Percentiles rank a stretch among this genome's conserved stretches.
Conservation (phyloP, 1,140 invertebrate genomes). For the Hycleus cichorii region DNA sequence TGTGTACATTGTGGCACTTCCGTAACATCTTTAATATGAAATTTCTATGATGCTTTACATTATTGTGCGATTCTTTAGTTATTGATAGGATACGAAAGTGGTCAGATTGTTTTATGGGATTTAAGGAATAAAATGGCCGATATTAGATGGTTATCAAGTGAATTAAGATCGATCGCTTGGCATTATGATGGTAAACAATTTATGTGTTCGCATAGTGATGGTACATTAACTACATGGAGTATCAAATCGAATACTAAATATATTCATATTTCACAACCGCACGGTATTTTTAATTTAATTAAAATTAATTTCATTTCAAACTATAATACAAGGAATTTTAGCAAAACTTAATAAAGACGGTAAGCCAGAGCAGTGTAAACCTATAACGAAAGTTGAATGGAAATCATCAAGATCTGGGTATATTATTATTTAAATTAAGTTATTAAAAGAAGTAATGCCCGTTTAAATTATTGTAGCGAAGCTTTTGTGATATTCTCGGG, state of each 20-base stretch:
- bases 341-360: slow-evolving; percentile 84
- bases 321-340: slow-evolving; percentile 38
- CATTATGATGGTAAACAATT: slow-evolving; percentile 98
- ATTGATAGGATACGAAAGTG: slow-evolving; percentile 93
- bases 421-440: slow-evolving; percentile 36
- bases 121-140: slow-evolving; percentile 75
- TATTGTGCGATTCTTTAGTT: slow-evolving; percentile 55
- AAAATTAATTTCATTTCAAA: neutral
- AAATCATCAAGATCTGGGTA: slow-evolving; percentile 83
- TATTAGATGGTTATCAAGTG: slow-evolving; percentile 68
- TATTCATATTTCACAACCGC: slow-evolving; percentile 75
- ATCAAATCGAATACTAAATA: slow-evolving; percentile 69
- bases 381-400: slow-evolving; percentile 93
- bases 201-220: slow-evolving; percentile 93
- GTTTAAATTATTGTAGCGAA: slow-evolving; percentile 53
- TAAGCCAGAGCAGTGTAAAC: slow-evolving; percentile 79
- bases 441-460: neutral
- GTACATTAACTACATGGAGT: slow-evolving; percentile 89
- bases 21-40: too few species aligned
- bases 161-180: slow-evolving; percentile 87
- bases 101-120: slow-evolving; percentile 94
- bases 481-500: slow-evolving; percentile 92
- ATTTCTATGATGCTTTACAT: too few species aligned
- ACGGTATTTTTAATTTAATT: slow-evolving; percentile 58
- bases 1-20: too few species aligned